Evolutionary conservation across 2,888 invertebrate genomes (phyloP).

Genomic region (Acutogordius australiensis): DNA sequence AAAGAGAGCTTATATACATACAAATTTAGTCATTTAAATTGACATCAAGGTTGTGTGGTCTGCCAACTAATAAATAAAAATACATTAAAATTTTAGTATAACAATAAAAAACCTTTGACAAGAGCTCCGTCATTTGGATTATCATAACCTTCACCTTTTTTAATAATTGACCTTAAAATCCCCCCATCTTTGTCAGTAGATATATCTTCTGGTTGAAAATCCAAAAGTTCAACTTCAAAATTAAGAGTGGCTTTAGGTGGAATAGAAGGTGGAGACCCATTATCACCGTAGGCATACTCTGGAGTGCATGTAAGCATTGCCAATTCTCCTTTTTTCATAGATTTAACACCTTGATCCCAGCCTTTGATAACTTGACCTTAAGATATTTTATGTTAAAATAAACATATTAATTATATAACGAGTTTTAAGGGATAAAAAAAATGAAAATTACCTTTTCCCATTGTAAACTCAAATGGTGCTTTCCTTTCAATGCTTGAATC

Average conservation of each 20-base stretch:
- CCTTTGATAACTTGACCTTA: slow-evolving; percentile 53
- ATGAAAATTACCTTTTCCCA: slow-evolving; percentile 42
- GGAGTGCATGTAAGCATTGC: slow-evolving; percentile 51
- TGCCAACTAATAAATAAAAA: slow-evolving; percentile 12
- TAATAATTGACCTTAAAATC: slow-evolving; percentile 41
- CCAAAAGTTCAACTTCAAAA: slow-evolving; percentile 38
- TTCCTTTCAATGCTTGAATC: slow-evolving; percentile 59
- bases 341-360: slow-evolving; percentile 71
- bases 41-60: not conserved
- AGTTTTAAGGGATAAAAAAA: slow-evolving; percentile 12
- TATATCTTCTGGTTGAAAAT: slow-evolving; percentile 38
- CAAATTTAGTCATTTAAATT: no score
- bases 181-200: slow-evolving; percentile 52
- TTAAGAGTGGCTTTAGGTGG: slow-evolving; percentile 55
- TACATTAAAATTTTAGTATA: slow-evolving; percentile 8
- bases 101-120: slow-evolving; percentile 37
- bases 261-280: slow-evolving; percentile 55
- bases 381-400: no score
- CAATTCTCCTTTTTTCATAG: slow-evolving; percentile 52
- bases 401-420: slow-evolving; percentile 9
- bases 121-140: slow-evolving; percentile 50
- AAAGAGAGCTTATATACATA: no score
- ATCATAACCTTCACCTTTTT: slow-evolving; percentile 38
- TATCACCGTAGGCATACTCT: slow-evolving; percentile 59
- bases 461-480: slow-evolving; percentile 51